Evolutionary conservation across 2,888 invertebrate genomes (phyloP).

Genomic region (Cotesia congregata): DNA sequence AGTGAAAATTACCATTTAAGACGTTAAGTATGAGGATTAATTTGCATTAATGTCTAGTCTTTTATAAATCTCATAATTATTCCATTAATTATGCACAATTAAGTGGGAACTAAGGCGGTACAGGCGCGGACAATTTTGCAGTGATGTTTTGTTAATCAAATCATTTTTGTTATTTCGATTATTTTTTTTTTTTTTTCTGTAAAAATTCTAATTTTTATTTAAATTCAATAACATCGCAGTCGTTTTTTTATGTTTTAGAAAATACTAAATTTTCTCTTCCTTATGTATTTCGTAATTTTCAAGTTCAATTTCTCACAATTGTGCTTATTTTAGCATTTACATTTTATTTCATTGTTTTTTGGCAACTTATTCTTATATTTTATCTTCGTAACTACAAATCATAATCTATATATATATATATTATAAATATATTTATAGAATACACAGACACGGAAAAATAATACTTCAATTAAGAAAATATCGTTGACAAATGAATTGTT

Average conservation of each 20-base stretch:
- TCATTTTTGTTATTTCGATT: background rate
- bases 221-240: background rate
- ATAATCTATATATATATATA: background rate
- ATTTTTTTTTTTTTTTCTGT: too few species aligned
- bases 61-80: constrained; percentile 19
- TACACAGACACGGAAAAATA: background rate
- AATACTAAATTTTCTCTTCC: background rate
- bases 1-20: background rate
- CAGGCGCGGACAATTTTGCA: background rate
- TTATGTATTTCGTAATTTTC: constrained; percentile 12
- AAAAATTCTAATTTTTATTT: too few species aligned
- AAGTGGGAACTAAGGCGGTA: background rate
- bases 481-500: too few species aligned
- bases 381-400: background rate
- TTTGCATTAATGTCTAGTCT: constrained; percentile 3
- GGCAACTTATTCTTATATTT: background rate
- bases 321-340: background rate
- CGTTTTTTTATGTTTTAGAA: background rate
- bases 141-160: background rate
- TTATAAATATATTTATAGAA: background rate
- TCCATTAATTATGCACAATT: background rate
- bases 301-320: background rate
- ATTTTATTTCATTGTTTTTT: background rate
- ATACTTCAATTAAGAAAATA: too few species aligned
- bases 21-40: background rate